Conservation (phyloP, 2,113 vertebrate genomes). For the Menura novaehollandiae region DNA sequence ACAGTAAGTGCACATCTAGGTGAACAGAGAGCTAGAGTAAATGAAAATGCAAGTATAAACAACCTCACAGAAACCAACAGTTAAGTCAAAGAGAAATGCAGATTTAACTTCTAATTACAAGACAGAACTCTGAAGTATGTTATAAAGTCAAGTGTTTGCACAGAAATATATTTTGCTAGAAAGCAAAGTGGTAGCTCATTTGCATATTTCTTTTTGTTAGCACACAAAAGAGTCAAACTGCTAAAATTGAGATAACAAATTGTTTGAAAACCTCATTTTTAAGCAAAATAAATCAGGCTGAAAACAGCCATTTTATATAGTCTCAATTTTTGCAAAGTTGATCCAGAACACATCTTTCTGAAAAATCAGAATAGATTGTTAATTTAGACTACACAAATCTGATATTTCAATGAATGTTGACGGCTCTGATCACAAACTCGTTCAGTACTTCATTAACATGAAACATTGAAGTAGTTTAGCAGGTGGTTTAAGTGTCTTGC, state of each 20-base stretch:
- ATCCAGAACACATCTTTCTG: background rate
- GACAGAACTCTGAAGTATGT: constrained; percentile 45
- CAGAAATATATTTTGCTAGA: constrained; percentile 71
- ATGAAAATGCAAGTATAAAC: constrained; percentile 16
- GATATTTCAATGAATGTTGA: background rate
- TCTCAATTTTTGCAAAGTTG: background rate
- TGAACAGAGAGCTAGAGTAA: background rate
- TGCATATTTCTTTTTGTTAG: constrained; percentile 70
- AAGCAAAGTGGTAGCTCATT: constrained; percentile 68
- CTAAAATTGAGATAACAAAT: constrained; percentile 68
- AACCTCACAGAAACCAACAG: background rate
- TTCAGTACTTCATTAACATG: background rate
- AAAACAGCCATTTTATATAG: constrained; percentile 49
- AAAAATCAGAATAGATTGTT: background rate
- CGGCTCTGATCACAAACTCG: background rate
- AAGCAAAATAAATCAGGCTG: constrained; percentile 56
- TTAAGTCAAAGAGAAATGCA: constrained; percentile 63
- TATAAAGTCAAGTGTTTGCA: constrained; percentile 72
- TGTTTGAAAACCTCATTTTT: constrained; percentile 72
- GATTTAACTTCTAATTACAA: constrained; percentile 67
- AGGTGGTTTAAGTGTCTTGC: background rate
- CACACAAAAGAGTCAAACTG: constrained; percentile 66
- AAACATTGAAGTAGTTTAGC: background rate
- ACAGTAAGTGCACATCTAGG: background rate
- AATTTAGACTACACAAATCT: background rate